phyloP scores from a whole-genome alignment of 1,140 invertebrate species.

The Homalodisca vitripennis region DNA sequence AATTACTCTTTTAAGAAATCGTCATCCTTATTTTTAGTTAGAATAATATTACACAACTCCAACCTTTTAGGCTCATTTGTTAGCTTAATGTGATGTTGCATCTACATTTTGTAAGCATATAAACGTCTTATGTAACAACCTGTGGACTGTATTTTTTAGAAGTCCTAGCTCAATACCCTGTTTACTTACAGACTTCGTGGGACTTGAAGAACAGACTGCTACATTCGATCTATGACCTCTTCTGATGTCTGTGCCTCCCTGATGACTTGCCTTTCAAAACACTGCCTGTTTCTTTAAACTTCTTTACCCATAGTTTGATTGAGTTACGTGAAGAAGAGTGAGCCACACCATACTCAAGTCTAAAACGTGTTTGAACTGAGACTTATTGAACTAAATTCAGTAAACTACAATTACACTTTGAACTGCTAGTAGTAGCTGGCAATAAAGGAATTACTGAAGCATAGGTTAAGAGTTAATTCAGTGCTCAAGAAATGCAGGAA shows the following conservation, averaged over 20 bases:
- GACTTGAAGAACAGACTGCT: not conserved
- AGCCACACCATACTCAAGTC: no score
- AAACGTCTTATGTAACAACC: not conserved
- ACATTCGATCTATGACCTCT: no score
- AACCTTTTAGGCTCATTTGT: not conserved
- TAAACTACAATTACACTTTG: no score
- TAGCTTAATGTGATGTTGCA: not conserved
- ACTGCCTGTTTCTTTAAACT: constrained; percentile 20
- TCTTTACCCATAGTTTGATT: not conserved
- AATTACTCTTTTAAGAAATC: not conserved
- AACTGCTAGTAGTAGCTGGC: no score
- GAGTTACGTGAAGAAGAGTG: no score
- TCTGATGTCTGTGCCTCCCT: constrained; percentile 5
- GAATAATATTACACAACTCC: not conserved
- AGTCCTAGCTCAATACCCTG: not conserved
- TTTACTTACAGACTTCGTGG: not conserved
- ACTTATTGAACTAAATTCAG: constrained; percentile 1
- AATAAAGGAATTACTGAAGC: no score
- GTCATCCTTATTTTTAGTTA: not conserved
- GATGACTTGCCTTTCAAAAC: no score
- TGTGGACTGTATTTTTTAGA: not conserved
- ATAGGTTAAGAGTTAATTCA: no score
- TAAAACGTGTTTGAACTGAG: no score
- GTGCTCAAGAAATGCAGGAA: no score
- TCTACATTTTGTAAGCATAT: not conserved